Evolutionary conservation across 2,113 vertebrate genomes (phyloP), one percentile per base, ranked within the genome.

Genomic region (Aix galericulata): DNA sequence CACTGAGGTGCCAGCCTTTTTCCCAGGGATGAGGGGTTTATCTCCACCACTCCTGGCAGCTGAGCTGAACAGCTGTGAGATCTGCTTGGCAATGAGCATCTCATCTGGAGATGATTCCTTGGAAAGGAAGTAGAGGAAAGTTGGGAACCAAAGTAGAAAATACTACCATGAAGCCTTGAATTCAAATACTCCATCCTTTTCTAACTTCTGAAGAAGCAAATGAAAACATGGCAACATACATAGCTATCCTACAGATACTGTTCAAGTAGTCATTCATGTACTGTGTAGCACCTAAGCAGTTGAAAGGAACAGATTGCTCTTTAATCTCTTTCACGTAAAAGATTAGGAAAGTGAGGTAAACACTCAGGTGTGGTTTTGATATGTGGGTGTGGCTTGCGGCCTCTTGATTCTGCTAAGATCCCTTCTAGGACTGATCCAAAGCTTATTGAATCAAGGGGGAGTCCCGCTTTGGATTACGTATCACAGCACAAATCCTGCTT

Each of bases 371-470:
- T 75, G 52, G 42, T 67, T 93, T 95, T 20, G 11, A 22, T 95
- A 71, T 13, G 50, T 62, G 87, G n/a, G 67, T 80, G 14, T 89
- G 62, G 91, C 76, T 82, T 95, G 64, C 22, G 68, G 78, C 59
- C 78, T 81, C 69, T 90, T 67, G 64, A 80, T 82, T 88, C 76
- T 78, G 26, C 26, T 83, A 64, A 95, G 91, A 86, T 32, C 63
- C 15, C 78, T 88, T 71, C n/a, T 50, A 85, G 78, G 55, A 93
- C 93, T 95, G 59, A 83, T 89, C 82, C 84, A 88, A 89, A 87
- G 85, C 59, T 82, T 71, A 94, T 46, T 89, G 85, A 95, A 83
- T 82, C 91, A 89, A 93, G 60, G 42, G 48, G 72, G 63, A 89
- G 79, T 90, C 75, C 52, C 14, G 1, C 78, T 93, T 93, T 86